phyloP scores from a whole-genome alignment of 2,888 invertebrate species.

The Idaea dimidiata region DNA sequence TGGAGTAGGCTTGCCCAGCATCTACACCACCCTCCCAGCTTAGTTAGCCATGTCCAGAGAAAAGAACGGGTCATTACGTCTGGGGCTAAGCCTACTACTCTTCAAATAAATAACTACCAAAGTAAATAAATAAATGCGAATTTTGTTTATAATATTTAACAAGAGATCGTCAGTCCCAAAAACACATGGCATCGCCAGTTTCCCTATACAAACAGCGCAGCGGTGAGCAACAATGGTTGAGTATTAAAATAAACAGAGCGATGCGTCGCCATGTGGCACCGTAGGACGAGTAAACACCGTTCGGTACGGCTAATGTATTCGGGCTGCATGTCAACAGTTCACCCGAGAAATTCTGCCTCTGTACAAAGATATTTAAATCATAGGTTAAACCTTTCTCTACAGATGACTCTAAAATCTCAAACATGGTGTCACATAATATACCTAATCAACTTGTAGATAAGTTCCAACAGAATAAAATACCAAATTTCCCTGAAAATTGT shows the following conservation, averaged over 20 bases:
- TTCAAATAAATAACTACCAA: neutral
- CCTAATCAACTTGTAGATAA: too few relatives aligned
- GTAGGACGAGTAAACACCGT: slow-evolving; percentile 61
- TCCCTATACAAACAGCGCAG: slow-evolving; percentile 67
- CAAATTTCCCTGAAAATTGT: too few relatives aligned
- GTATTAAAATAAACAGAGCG: slow-evolving; percentile 78
- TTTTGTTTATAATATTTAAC: slow-evolving; percentile 35
- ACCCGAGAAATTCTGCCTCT: slow-evolving; percentile 2
- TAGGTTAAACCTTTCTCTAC: neutral
- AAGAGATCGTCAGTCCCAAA: slow-evolving; percentile 35
- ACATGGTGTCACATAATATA: too few relatives aligned
- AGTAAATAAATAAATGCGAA: slow-evolving; percentile 24
- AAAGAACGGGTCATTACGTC: too few relatives aligned
- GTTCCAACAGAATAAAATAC: too few relatives aligned
- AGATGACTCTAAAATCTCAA: too few relatives aligned
- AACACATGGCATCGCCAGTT: slow-evolving; percentile 57
- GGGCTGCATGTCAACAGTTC: slow-evolving; percentile 46
- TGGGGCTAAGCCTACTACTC: neutral
- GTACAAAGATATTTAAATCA: neutral
- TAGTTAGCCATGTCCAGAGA: too few relatives aligned
- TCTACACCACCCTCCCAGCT: too few relatives aligned
- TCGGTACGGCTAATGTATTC: slow-evolving; percentile 71
- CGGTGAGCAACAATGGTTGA: slow-evolving; percentile 71
- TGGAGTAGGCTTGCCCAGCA: too few relatives aligned
- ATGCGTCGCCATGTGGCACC: slow-evolving; percentile 70